phyloP scores from a whole-genome alignment of 2,113 vertebrate species.

The Equus przewalskii region DNA sequence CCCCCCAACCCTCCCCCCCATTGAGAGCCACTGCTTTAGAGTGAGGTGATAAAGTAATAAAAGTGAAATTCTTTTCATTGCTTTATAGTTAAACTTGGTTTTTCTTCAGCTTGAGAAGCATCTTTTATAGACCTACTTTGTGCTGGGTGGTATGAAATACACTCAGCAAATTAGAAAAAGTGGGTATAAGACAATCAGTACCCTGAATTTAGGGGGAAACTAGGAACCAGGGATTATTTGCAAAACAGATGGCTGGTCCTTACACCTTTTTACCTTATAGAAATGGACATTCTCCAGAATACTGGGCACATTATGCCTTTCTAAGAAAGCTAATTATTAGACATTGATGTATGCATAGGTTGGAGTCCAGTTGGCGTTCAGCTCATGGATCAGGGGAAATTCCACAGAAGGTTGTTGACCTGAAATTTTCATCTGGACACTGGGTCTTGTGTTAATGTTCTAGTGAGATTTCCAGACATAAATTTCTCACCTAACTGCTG shows the following conservation, averaged over 20 bases:
- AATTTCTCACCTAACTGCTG: not conserved
- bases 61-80: not conserved
- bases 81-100: not conserved
- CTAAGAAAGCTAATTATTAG: not conserved
- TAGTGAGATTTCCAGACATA: not conserved
- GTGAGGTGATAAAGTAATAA: not conserved
- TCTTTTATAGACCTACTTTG: not conserved
- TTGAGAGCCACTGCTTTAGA: not conserved
- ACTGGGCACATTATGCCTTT: not conserved
- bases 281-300: not conserved
- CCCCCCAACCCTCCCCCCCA: too few species aligned
- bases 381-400: not conserved
- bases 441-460: not conserved
- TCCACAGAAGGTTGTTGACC: not conserved
- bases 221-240: not conserved
- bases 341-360: not conserved
- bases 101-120: not conserved
- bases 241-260: not conserved
- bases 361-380: not conserved
- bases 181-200: not conserved
- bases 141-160: not conserved
- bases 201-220: not conserved
- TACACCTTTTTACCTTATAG: not conserved
- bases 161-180: not conserved
- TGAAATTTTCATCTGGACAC: not conserved